These are phyloP conservation scores for Microvelia longipes DNA, from an alignment of 1,140 invertebrate genomes.

Conservation along the genomic window DNA sequence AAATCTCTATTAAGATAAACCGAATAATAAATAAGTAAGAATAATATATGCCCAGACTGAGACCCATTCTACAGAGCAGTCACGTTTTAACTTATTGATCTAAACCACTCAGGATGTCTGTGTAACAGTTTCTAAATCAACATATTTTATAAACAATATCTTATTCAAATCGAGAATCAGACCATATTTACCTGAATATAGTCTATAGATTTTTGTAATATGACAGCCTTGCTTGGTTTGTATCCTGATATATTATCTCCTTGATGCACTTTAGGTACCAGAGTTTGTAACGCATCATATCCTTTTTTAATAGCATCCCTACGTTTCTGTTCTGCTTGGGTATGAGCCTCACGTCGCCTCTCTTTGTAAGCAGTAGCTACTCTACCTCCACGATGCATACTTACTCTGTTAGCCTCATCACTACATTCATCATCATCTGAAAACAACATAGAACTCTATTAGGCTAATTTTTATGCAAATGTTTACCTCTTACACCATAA, in stretches of 20 bases:
- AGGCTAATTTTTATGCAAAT: slow-evolving; percentile 19
- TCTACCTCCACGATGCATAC: slow-evolving; percentile 40
- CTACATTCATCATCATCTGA: slow-evolving; percentile 75
- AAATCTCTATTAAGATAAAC: too few relatives aligned
- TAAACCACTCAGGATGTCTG: too few relatives aligned
- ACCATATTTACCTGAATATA: slow-evolving; percentile 64
- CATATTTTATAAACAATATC: too few relatives aligned
- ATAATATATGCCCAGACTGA: too few relatives aligned
- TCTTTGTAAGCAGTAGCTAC: slow-evolving; percentile 82
- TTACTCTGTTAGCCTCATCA: slow-evolving; percentile 23
- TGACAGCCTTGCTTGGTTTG: slow-evolving; percentile 90
- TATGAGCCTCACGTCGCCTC: slow-evolving; percentile 82
- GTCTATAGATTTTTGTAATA: slow-evolving; percentile 81
- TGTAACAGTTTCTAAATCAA: too few relatives aligned
- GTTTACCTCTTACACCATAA: background rate
- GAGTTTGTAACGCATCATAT: slow-evolving; percentile 75
- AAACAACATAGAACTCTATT: background rate
- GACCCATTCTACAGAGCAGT: too few relatives aligned
- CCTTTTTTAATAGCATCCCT: slow-evolving; percentile 93
- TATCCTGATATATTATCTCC: slow-evolving; percentile 72
- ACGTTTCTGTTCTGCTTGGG: slow-evolving; percentile 91
- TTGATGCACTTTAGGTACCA: slow-evolving; percentile 84
- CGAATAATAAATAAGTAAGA: too few relatives aligned
- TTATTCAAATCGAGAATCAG: too few relatives aligned
- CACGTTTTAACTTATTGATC: too few relatives aligned